Evolutionary conservation across 2,888 invertebrate species (phyloP), one percentile per base, ranked within the genome.

Genomic region (Exocentrus adspersus): DNA sequence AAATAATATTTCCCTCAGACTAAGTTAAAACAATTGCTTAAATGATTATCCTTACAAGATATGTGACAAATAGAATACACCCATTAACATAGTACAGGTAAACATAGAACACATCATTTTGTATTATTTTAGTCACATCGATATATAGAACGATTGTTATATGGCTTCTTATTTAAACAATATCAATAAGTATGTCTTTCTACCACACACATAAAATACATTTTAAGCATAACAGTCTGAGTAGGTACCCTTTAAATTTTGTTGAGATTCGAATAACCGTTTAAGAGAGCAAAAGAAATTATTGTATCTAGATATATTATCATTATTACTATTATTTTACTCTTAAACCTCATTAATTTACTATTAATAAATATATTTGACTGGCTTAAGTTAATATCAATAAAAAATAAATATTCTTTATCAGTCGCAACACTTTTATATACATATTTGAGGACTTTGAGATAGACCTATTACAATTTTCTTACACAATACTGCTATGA

Each of bases 21-120:
- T 61, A 67, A 61, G 56, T 45, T 20, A 59, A 60, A 64, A 46
- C 17, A 59, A 62, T 65, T 67, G 62, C 60, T 67, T 64, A 56
- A 56, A 54, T 21, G 28, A 56, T 56, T 45, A 54, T 6, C 56
- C 30, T 28, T n/a, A 12, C 14, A 54, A 54, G 14, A 54, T 9
- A 56, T 20, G n/a, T n/a, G 45, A 24, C 17, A 9, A 30, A 43
- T 12, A 43, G 10, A 28, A 43, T 28, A 45, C 54, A 42, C n/a
- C 10, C 41, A 41, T 41, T 43, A 24, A 43, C 12, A 21, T 28
- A 56, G 16, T 45, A 45, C 30, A 43, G 28, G 19, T 45, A 14
- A 21, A 43, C 45, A 56, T 43, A 45, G 12, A 56, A 45, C 56
- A 45, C 54, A 42, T 2, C 41, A 19, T 30, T 56, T 54, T 52